Conservation (phyloP, 2,113 vertebrate species). For the Riparia riparia region DNA sequence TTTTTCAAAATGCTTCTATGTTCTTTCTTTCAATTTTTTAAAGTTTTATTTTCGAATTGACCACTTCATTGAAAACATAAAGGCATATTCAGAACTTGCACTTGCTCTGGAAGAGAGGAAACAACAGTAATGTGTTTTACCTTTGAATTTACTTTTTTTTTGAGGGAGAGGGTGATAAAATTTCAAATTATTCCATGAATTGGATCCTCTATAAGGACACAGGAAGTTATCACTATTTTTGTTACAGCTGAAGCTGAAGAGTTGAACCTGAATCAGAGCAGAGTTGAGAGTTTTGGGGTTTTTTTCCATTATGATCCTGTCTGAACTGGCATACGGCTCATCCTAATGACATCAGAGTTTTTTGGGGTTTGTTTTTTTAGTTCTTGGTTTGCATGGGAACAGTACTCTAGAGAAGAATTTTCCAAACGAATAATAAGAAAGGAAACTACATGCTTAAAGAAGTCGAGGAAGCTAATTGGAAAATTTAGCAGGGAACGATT, state of each 20-base stretch:
- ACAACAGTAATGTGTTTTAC: neutral
- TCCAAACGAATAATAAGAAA: neutral
- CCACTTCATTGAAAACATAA: neutral
- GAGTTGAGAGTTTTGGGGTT: neutral
- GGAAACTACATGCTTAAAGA: neutral
- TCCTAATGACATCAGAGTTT: neutral
- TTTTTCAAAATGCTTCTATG: neutral
- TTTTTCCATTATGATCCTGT: neutral
- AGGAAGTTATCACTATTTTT: neutral
- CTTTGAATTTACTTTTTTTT: neutral
- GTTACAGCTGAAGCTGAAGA: neutral
- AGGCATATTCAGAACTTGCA: neutral
- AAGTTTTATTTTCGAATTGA: neutral
- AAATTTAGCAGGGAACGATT: neutral
- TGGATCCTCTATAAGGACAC: neutral
- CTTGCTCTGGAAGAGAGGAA: neutral
- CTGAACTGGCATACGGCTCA: neutral
- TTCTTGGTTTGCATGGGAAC: constrained; percentile 24
- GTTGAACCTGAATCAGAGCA: neutral
- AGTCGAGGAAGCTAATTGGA: neutral
- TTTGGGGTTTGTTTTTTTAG: neutral
- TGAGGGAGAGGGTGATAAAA: neutral
- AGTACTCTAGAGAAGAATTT: neutral
- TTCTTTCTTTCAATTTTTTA: neutral
- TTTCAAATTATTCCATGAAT: neutral